Base-by-base conservation (phyloP, 2,888 invertebrate species). In the Galerucella calmariensis region DNA sequence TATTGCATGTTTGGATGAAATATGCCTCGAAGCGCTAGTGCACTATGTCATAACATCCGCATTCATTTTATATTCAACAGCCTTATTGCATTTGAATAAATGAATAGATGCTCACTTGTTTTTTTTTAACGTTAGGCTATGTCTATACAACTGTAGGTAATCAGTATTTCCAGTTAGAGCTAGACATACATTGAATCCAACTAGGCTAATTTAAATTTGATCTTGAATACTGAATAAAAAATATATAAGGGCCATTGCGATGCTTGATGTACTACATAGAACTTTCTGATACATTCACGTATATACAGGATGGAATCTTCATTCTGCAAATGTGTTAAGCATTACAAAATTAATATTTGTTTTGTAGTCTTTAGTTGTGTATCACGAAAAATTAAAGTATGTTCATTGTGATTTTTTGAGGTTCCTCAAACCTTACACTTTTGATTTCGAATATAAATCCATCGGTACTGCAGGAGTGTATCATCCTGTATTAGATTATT, bases 1-100 rank as follows among this genome's bases (percentile, higher is more conserved):
- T 63, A 72, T 75, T 72, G 72, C 68, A 67, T 72, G 72, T 68
- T 66, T 68, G 72, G 66, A 68, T 75, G 75, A 75, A 72, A 75
- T 75, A 75, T 72, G 48, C 66, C 65, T 46, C 59, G 68, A 44
- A 58, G 67, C 72, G 65, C 68, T 44, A 63, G 68, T 67, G 74
- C 72, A 72, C 66, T 72, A 58, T 71, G 61, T 56, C 67, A 71
- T 72, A 68, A 68, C 65, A 72, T 75, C 75, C 67, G 75, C 75
- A 75, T 69, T 75, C 72, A 72, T 70, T 74, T 74, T 62, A 69
- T 71, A 71, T 75, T 69, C 65, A 58, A 63, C 68, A 68, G 66
- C 68, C 68, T 51, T 65, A 63, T 71, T 68, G 68, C 65, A 69
- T 65, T 75, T 71, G 68, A 71, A 67, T 75, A 71, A 20, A 44